phyloP scores from a whole-genome alignment of 2,888 invertebrate species.

The Camptogramma bilineatum region DNA sequence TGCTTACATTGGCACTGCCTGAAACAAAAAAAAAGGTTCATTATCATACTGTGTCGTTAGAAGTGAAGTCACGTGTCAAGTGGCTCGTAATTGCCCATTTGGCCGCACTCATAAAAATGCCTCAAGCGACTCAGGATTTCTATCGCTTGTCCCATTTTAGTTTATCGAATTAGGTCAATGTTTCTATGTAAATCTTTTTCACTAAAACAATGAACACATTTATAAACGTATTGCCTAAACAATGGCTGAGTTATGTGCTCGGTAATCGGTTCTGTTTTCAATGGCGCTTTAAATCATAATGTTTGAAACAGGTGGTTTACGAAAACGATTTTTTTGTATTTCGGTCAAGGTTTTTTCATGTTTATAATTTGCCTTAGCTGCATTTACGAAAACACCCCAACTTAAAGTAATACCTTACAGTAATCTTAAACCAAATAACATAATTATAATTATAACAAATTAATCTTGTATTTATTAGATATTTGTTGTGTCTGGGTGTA shows the following conservation, averaged over 20 bases:
- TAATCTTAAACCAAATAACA: no score
- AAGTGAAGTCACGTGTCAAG: constrained; percentile 43
- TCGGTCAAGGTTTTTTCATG: constrained; percentile 58
- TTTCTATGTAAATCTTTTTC: constrained; percentile 5
- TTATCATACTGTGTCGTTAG: not conserved
- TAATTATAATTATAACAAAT: no score
- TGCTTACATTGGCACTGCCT: constrained; percentile 82
- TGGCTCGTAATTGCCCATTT: constrained; percentile 1
- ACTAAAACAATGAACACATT: constrained; percentile 49
- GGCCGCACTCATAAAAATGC: not conserved
- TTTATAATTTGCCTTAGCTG: constrained; percentile 20
- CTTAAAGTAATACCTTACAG: no score
- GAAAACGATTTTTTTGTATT: constrained; percentile 54
- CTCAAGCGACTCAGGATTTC: not conserved
- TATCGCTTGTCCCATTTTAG: not conserved
- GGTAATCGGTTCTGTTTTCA: constrained; percentile 47
- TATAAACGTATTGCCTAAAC: constrained; percentile 65
- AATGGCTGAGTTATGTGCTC: constrained; percentile 52
- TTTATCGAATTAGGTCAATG: constrained; percentile 11
- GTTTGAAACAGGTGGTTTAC: constrained; percentile 58
- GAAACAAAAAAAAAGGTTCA: constrained; percentile 66
- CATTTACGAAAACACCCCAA: no score
- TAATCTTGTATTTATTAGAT: no score
- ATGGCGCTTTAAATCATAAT: constrained; percentile 56
- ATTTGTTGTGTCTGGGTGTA: no score